Evolutionary conservation across 2,797 vertebrate genomes (phyloP), one percentile per base, ranked within the genome.

Genomic region (Austrolebias charrua): DNA sequence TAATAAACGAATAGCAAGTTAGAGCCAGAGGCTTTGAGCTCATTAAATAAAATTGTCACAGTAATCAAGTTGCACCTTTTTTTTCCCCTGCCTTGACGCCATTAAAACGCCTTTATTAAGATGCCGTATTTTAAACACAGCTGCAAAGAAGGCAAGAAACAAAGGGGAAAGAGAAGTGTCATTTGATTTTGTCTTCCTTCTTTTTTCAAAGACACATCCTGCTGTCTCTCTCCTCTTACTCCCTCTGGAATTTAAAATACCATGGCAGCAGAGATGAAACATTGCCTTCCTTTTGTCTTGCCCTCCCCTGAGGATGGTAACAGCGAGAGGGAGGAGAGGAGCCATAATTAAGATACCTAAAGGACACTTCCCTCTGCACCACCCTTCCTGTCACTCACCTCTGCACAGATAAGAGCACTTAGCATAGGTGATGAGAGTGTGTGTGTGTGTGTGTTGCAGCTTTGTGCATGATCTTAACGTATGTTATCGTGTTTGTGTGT

Each of bases 331-430:
- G 86, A 86, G 88, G 86, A 85, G 82, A 86, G 71, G 75, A 81
- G 78, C 75, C 85, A 80, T 90, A 89, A 91, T 90, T 88, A 89
- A 90, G 86, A 88, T 81, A 90, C 88, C 89, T 90, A 87, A 89
- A 90, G 86, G 88, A 90, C 88, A 89, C 86, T 83, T 80, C 75
- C 81, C 75, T 63, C 72, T 47, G 68, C 28, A 54, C 73, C 78
- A 79, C 76, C 69, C 68, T 72, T 74, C 75, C 85, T 90, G 90
- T 90, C 88, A 90, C 78, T 90, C 89, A 90, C 86, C 80, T 86
- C 76, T 78, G 33, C 84, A 79, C 77, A 75, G 72, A 86, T 81
- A 82, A 81, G 73, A 85, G 68, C 69, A 71, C 75, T 84, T 79
- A 79, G 79, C 70, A 69, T 66, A 58, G 65, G 63, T 20, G 33